phyloP scores from a whole-genome alignment of 2,888 invertebrate genomes.

The Xanthia icteritia region DNA sequence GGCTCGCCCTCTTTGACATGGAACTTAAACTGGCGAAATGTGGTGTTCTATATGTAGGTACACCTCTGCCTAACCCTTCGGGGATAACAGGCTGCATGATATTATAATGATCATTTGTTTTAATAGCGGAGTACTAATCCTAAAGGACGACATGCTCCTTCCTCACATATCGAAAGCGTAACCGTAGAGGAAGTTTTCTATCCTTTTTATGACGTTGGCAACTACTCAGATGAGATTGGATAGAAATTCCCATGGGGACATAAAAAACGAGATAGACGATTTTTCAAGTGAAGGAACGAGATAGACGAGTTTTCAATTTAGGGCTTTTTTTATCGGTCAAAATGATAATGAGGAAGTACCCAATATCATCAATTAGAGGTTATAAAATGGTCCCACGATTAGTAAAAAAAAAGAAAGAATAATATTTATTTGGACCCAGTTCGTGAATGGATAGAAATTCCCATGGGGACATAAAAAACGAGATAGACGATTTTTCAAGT shows the following conservation, averaged over 20 bases:
- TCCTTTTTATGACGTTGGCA: constrained; percentile 20
- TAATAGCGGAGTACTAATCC: background rate
- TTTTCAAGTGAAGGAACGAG: constrained; percentile 21
- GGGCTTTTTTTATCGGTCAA: no score
- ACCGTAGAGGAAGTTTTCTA: constrained; percentile 18
- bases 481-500: constrained; percentile 28
- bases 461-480: constrained; percentile 2
- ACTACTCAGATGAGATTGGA: constrained; percentile 29
- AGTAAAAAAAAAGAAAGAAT: no score
- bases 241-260: constrained; percentile 11
- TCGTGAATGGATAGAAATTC: constrained; percentile 34
- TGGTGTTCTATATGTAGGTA: background rate
- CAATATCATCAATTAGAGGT: no score
- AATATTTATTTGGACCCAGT: no score
- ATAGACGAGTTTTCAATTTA: constrained; percentile 29
- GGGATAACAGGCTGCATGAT: no score
- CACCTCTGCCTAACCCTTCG: background rate
- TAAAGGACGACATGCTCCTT: background rate
- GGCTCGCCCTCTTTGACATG: background rate
- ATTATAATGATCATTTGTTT: background rate
- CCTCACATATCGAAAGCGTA: background rate
- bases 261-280: constrained; percentile 13
- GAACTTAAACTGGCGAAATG: background rate
- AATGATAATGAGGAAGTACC: background rate
- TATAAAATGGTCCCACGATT: no score